Base-by-base conservation (phyloP, 1,140 invertebrate species). In the Lordiphosa clarofinis region DNA sequence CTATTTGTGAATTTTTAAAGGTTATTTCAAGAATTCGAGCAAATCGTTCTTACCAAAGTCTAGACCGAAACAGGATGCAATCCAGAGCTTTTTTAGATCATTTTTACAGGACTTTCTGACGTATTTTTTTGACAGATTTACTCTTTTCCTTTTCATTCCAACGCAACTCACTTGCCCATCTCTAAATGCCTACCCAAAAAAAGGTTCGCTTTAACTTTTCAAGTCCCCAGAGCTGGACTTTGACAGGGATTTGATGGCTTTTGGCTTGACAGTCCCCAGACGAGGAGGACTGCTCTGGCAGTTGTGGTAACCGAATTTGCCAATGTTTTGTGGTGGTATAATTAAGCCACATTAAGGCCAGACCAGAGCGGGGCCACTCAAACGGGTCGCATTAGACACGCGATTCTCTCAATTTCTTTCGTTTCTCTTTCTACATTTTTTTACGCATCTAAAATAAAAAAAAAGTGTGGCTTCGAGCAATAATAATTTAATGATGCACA, bases 401-500 rank as follows among this genome's bases (percentile, higher is more conserved):
- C 74, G 56, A 71, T 79, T 71, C 24, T 7, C 70, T 46, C 59
- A 74, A 81, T 62, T 62, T 71, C 67, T 62, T 44, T 56, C 56
- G 56, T 72, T 44, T 37, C 21, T 21, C 50, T 40, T n/a, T 31
- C 35, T 48, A 12, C 66, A 12, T n/a, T 2, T 21, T 24, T 4
- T 7, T 3, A 33, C 52, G 1, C n/a, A 33, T 19, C n/a, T 31
- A 73, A 65, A 73, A 74, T 55, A 60, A 73, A 28, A 73, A 65
- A 73, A 74, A 58, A 60, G n/a, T n/a, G 70, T 75, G 44, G 43
- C 65, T 58, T 42, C 15, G 43, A 63, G 74, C 65, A 79, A 81
- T 79, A 82, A 79, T 81, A 74, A 75, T 81, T 79, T 81, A 71
- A 79, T 75, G 66, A 81, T 82, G 75, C 66, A 75, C 60, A 58